Evolutionary conservation across 2,797 vertebrate genomes (phyloP).

Genomic region (Notolepis coatsorum): DNA sequence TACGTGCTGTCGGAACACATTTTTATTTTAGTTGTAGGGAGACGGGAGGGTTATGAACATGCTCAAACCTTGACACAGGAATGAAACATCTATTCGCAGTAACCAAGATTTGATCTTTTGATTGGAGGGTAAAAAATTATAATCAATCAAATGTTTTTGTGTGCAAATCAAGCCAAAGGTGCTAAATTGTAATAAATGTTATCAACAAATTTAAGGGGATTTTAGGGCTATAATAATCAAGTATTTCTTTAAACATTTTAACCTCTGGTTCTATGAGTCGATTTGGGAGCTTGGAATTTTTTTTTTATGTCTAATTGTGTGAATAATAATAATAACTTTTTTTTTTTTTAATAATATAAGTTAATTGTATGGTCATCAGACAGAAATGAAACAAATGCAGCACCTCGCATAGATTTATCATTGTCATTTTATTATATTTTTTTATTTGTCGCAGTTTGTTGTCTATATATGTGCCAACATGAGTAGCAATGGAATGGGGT

Average conservation of each 20-base stretch:
- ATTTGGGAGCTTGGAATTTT: neutral
- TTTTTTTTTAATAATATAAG: neutral
- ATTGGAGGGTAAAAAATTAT: neutral
- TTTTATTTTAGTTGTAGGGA: too few species aligned
- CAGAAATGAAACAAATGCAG: neutral
- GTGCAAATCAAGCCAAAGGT: too few species aligned
- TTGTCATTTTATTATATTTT: neutral
- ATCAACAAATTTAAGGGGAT: too few species aligned
- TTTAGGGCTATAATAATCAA: neutral
- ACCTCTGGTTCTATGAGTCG: neutral
- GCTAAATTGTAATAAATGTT: too few species aligned
- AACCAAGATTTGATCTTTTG: neutral
- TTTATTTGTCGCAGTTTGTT: slow-evolving; percentile 21
- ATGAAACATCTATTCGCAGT: too few species aligned
- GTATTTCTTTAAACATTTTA: neutral
- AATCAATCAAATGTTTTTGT: too few species aligned
- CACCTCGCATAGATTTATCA: neutral
- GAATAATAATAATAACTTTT: too few species aligned
- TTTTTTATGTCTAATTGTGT: neutral
- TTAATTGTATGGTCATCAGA: slow-evolving; percentile 14
- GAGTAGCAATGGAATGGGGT: slow-evolving; percentile 17
- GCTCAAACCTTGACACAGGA: too few species aligned
- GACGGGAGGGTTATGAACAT: too few species aligned
- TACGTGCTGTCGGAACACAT: too few species aligned
- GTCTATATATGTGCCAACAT: slow-evolving; percentile 57